phyloP scores from a whole-genome alignment of 1,140 invertebrate species.

The Heliconius hermathena region DNA sequence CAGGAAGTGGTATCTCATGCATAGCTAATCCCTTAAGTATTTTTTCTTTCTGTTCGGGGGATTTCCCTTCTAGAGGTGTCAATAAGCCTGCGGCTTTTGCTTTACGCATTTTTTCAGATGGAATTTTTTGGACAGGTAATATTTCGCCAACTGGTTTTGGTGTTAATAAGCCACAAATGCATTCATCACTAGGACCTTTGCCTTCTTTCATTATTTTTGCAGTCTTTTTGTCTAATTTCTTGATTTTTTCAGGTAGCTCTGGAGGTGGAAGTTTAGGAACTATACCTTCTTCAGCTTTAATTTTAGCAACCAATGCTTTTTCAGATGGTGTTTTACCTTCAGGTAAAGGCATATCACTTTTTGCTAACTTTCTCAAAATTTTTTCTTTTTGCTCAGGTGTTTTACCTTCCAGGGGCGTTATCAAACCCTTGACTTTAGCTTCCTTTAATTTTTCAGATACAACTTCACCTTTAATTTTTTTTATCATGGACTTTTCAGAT shows the following conservation, averaged over 20 bases:
- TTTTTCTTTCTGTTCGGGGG: constrained; percentile 50
- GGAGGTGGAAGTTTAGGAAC: not conserved
- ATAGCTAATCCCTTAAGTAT: constrained; percentile 42
- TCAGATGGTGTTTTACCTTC: constrained; percentile 37
- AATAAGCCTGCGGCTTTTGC: constrained; percentile 45
- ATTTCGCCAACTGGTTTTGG: not conserved
- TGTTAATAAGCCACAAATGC: constrained; percentile 48
- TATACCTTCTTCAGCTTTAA: not conserved
- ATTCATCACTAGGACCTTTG: constrained; percentile 48
- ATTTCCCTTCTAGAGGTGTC: constrained; percentile 47
- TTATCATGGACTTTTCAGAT: constrained; percentile 28
- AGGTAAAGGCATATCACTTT: constrained; percentile 41
- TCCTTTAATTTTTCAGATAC: constrained; percentile 34
- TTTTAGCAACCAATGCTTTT: constrained; percentile 19
- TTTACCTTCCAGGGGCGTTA: constrained; percentile 50
- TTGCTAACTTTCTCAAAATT: constrained; percentile 40
- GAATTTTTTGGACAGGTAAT: not conserved
- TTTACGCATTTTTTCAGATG: constrained; percentile 42
- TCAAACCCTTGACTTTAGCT: constrained; percentile 41
- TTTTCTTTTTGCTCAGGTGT: constrained; percentile 51
- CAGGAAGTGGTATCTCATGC: constrained; percentile 44
- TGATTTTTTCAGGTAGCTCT: constrained; percentile 37
- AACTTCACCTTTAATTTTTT: constrained; percentile 11
- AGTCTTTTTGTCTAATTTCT: constrained; percentile 45
- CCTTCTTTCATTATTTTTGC: constrained; percentile 48